Percentiles rank a stretch among this genome's conserved stretches.
phyloP scores from a whole-genome alignment of 2,113 vertebrate genomes.

The Lampris incognitus region DNA sequence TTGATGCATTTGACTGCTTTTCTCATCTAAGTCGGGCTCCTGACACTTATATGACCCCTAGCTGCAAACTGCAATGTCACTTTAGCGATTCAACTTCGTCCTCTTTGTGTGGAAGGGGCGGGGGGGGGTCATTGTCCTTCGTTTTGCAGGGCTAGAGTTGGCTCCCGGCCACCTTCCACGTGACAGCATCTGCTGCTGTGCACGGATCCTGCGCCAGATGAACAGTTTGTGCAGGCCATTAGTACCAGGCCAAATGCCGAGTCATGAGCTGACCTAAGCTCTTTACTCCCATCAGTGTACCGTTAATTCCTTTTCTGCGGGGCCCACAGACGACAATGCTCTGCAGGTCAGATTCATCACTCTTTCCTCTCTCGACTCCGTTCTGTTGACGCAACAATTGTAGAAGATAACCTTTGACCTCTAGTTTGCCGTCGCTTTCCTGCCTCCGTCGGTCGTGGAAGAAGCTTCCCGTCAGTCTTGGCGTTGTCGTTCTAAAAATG shows the following conservation, averaged over 20 bases:
- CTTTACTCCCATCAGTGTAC: constrained; percentile 41
- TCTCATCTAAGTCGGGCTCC: background rate
- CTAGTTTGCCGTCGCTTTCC: constrained; percentile 36
- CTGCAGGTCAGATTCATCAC: constrained; percentile 34
- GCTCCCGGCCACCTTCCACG: too few species aligned
- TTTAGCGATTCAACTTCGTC: constrained; percentile 2
- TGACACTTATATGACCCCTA: background rate
- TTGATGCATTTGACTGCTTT: too few species aligned
- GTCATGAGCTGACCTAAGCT: constrained; percentile 64
- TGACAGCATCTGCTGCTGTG: constrained; percentile 5
- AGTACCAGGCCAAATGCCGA: constrained; percentile 31
- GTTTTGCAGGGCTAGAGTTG: background rate
- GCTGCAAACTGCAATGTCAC: background rate
- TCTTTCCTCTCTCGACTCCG: constrained; percentile 41
- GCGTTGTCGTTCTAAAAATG: constrained; percentile 49
- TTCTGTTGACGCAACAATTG: constrained; percentile 35
- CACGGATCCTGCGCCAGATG: constrained; percentile 9
- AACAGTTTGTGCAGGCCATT: constrained; percentile 29
- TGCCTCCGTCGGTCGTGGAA: constrained; percentile 18
- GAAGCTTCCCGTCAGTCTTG: constrained; percentile 60
- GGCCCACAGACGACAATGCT: constrained; percentile 20
- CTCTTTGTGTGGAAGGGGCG: background rate
- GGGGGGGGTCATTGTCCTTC: background rate
- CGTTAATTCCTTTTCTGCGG: background rate
- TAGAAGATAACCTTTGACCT: constrained; percentile 34